Evolutionary conservation across 2,113 vertebrate species (phyloP), one percentile per base, ranked within the genome.

Genomic region (Aspidoscelis tigris): DNA sequence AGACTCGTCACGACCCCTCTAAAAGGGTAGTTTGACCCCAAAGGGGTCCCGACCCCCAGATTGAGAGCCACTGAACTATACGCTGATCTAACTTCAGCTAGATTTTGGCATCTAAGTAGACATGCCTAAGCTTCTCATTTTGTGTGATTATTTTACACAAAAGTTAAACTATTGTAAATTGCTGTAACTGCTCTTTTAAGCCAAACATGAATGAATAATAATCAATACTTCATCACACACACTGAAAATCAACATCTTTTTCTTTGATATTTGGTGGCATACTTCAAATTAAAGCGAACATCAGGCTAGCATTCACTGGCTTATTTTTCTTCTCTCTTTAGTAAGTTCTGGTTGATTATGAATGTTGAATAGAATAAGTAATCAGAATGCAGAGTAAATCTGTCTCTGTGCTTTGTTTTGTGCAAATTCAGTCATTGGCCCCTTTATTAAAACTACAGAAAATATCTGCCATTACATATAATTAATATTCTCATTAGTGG

Each of bases 401-500:
- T 64, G 21, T 43, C 43, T 39, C 33, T 16, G 18, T 18, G 58
- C 2, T 61, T 18, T 12, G 44, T 47, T 50, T 70, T 69, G 65
- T 22, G 18, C 24, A 70, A 22, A 70, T 80, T 50, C 47, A 80
- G 14, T 68, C 10, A 18, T 43, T n/a, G 24, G 2, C 26, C 4
- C n/a, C 9, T 69, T 69, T 43, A 53, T 8, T 47, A 18, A 79
- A 44, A 47, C 4, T 70, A 93, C 76, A 85, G 85, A 88, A 68
- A 70, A 92, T 81, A 1, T 66, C 26, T 66, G 22, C 58, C 73
- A 74, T 89, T 0, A 9, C 43, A 80, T 50, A 85, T 44, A 91
- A 66, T 94, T 92, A 92, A 76, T 90, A 86, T 94, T 93, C 92
- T 92, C 81, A 90, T 93, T 81, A 16, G 0, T 0, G 65, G 89